A percentile compares a stretch with the other conserved stretches of the same genome.
Evolutionary conservation across 1,140 invertebrate species (phyloP).

Genomic region (Drosophila guanche): DNA sequence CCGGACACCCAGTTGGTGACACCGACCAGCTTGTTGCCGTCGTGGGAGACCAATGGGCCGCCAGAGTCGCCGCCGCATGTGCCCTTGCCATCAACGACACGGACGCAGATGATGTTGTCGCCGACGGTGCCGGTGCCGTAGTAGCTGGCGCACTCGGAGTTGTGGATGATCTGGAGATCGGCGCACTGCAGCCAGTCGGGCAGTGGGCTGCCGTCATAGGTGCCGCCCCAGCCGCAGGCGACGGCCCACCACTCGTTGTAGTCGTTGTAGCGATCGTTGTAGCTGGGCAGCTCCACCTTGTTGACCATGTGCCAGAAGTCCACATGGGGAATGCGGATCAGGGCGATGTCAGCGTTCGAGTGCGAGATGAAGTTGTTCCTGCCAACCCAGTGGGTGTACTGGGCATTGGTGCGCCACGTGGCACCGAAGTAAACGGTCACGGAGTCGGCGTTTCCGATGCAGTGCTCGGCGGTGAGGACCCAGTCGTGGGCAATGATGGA

Average conservation of each 20-base stretch:
- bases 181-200: constrained; percentile 38
- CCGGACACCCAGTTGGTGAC: constrained; percentile 74
- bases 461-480: constrained; percentile 35
- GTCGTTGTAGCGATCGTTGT: constrained; percentile 36
- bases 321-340: constrained; percentile 35
- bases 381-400: constrained; percentile 27
- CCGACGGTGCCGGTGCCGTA: constrained; percentile 25
- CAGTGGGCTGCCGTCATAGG: constrained; percentile 39
- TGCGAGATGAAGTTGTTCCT: constrained; percentile 30
- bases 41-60: constrained; percentile 83
- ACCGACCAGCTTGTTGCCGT: constrained; percentile 83
- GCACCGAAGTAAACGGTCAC: constrained; percentile 39
- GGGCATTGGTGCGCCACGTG: constrained; percentile 39
- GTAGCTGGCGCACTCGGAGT: constrained; percentile 22
- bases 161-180: constrained; percentile 45
- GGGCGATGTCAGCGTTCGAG: constrained; percentile 18
- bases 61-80: constrained; percentile 84
- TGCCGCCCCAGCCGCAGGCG: constrained; percentile 49
- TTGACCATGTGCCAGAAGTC: constrained; percentile 46
- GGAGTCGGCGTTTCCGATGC: constrained; percentile 21
- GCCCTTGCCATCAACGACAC: constrained; percentile 30
- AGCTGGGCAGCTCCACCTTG: constrained; percentile 44
- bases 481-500: constrained; percentile 28
- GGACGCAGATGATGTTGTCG: constrained; percentile 49
- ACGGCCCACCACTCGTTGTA: constrained; percentile 47